Base-by-base conservation (phyloP, 2,113 vertebrate genomes). In the Pelmatolapia mariae region DNA sequence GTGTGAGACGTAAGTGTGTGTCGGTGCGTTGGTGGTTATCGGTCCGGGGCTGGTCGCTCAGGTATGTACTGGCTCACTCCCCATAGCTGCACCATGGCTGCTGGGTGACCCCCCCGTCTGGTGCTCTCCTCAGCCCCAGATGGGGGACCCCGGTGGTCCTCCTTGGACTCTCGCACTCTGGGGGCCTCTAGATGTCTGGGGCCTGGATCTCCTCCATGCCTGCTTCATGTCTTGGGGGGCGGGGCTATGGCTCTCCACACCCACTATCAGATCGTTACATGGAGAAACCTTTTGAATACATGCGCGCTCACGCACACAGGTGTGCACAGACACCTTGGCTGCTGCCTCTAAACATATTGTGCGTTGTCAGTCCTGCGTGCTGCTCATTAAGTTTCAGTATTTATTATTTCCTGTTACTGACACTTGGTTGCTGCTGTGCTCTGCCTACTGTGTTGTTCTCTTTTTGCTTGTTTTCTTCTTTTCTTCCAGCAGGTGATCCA, bases 191-290 rank as follows among this genome's bases (percentile, higher is more conserved):
- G 54, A 56, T 15, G 54, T 56, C 22, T 57, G 54, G 2, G 3
- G 22, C 22, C 54, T 57, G 54, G 54, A 8, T 57, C 54, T 57
- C 54, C 22, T 57, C 7, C 54, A 0, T 57, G 54, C 22, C 56
- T 57, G 56, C 13, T 2, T 57, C 56, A 1, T 29, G 24, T 0
- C 56, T 3, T 57, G 56, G 24, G 56, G 24, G 56, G 22, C 56
- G 56, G 56, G 2, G 56, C 56, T 8, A 57, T 29, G 24, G 24
- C 56, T 29, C 54, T 0, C 54, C 54, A 57, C 54, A 26, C 54
- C 56, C 15, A 10, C 15, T 18, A 0, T 0, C 1, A 31, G 26
- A 59, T 18, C 0, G 1, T 59, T 59, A 59, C 57, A 59, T 0
- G 15, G 57, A 59, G 26, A 18, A 31, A 59, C 15, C 57, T 0